Evolutionary conservation across 2,888 invertebrate genomes (phyloP), one percentile per base, ranked within the genome.

Genomic region (Carabus problematicus): DNA sequence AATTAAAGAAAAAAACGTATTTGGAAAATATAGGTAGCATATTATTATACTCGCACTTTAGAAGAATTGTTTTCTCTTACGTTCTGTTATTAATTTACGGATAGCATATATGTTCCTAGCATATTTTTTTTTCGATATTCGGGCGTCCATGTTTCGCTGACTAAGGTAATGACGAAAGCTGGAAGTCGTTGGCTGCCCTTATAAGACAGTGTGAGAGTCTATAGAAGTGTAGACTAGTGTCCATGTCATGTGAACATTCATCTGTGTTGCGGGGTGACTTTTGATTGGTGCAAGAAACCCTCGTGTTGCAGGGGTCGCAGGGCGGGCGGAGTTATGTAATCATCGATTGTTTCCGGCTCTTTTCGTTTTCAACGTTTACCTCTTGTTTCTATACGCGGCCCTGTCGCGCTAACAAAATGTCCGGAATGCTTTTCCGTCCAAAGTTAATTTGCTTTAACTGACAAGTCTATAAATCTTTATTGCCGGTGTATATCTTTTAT

Each of bases 291-390:
- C 71, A 70, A 70, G 71, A 39, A 63, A 49, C 70, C 66, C 59
- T 62, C 19, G n/a, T 8, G 39, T 7, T 39, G 29, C 19, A 43
- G 39, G 11, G 11, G 52, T 40, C 19, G 59, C 49, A 42, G 29
- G 19, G 40, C 42, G 68, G 61, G 64, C 70, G 54, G 58, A 70
- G 54, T 61, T 45, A 70, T 71, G 71, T 72, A 70, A 70, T 67
- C 71, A 71, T 73, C 72, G 73, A 72, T 73, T 73, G 74, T 71
- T 74, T 73, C 70, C 69, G 71, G 56, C 70, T 72, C 71, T 68
- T 60, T 54, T 64, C 59, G 47, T 62, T 71, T 70, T 29, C 16
- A 52, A 52, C 16, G 8, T 18, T 52, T 52, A 52, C n/a, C 16
- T 7, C 11, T 9, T 16, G 47, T 19, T 16, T 62, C 42, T 19